phyloP scores from a whole-genome alignment of 2,113 vertebrate genomes.

The Leptobrachium leishanense region DNA sequence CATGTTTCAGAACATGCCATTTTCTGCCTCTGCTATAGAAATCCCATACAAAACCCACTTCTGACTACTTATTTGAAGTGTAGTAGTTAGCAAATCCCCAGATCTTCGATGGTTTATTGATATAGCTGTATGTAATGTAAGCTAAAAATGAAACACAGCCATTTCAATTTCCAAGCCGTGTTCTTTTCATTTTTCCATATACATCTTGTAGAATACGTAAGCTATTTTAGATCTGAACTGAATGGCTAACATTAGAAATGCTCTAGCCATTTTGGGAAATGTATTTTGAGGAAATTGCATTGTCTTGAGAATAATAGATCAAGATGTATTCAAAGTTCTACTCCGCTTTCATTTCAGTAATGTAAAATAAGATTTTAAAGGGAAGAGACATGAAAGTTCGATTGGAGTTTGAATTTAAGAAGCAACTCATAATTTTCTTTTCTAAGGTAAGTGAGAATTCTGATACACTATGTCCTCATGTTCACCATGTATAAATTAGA shows the following conservation, averaged over 20 bases:
- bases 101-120: background rate
- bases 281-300: conserved; percentile 32
- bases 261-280: conserved; percentile 36
- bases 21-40: no score
- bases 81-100: background rate
- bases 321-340: conserved; percentile 23
- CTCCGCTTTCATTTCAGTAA: conserved; percentile 22
- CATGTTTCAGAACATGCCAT: no score
- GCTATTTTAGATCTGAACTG: conserved; percentile 31
- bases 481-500: no score
- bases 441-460: background rate
- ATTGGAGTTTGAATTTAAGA: background rate
- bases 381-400: conserved; percentile 1
- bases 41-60: no score
- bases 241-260: conserved; percentile 35
- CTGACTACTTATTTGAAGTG: conserved; percentile 1
- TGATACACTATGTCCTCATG: no score
- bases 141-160: background rate
- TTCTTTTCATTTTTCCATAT: conserved; percentile 7
- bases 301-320: conserved; percentile 41
- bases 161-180: conserved; percentile 3
- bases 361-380: background rate
- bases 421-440: conserved; percentile 10
- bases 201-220: conserved; percentile 19
- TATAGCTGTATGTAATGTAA: background rate